Conservation (phyloP, 2,797 vertebrate genomes). For the Phataginus tetradactyla region DNA sequence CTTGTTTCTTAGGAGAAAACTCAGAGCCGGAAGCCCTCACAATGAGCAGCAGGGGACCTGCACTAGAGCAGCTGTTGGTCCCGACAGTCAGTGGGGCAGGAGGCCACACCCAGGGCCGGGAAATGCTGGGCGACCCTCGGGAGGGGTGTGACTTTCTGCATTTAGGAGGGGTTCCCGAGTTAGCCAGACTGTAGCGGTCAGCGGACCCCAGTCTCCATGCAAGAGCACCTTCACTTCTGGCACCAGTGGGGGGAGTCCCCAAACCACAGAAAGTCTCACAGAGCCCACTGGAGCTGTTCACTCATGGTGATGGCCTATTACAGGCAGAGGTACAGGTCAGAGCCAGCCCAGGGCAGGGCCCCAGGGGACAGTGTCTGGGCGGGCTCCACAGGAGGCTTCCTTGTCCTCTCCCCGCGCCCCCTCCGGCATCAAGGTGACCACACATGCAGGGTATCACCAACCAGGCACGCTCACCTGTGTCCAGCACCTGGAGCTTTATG, state of each 20-base stretch:
- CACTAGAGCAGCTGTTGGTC: too few species aligned
- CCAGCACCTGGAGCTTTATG: fast-evolving
- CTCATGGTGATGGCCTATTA: fast-evolving
- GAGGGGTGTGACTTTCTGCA: fast-evolving
- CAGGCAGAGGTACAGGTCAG: too few species aligned
- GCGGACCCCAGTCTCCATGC: neutral
- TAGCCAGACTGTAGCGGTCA: neutral
- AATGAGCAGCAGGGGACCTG: neutral
- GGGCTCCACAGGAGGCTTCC: neutral
- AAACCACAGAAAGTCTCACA: neutral
- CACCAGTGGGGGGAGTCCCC: fast-evolving
- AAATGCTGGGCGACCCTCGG: fast-evolving
- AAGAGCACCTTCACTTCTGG: neutral
- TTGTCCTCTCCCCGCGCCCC: fast-evolving
- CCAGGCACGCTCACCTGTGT: neutral
- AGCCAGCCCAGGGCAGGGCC: neutral
- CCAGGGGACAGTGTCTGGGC: fast-evolving
- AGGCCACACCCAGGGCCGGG: neutral
- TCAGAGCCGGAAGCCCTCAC: neutral
- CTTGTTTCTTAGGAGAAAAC: neutral
- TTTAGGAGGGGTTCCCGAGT: too few species aligned
- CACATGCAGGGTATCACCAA: fast-evolving
- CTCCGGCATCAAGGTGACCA: neutral
- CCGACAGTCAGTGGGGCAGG: too few species aligned
- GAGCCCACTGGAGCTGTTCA: too few species aligned